Base-by-base conservation (phyloP, 1,140 invertebrate species). In the Vanessa tameamea region DNA sequence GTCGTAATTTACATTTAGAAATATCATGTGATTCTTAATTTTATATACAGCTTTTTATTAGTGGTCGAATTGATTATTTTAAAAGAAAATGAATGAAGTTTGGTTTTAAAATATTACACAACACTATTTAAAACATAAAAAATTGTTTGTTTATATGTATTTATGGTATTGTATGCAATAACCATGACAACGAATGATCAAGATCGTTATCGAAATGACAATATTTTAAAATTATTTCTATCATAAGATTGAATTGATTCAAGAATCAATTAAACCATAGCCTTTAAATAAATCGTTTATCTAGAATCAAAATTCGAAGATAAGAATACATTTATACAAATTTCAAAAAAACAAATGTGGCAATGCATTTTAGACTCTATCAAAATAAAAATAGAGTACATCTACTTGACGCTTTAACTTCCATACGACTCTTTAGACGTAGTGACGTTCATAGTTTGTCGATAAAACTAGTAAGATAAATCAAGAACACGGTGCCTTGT, bases 231-330 rank as follows among this genome's bases (percentile, higher is more conserved):
- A 57, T 57, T 16, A 50, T 50, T 50, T 6, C 11, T n/a, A 7
- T 50, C 12, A 57, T 57, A 8, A 57, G 53, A 26, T 57, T 20
- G 20, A 57, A 57, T 57, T 4, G 53, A 23, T 23, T 23, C 53
- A 37, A 61, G 14, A 61, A 37, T 12, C 14, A 61, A 61, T 31
- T 61, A 64, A 78, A 65, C 61, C 55, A 43, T 57, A 47, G 31
- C 26, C 31, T 37, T 61, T 14, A 23, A 12, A 3, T 37, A 31
- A 7, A 37, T 15, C 15, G 26, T 61, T 37, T 61, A 88, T 90
- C 88, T 86, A 31, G 73, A 85, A 88, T 88, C 87, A 84, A 83
- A 84, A 85, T 88, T 84, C 82, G 81, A 85, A 78, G 87, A 87
- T 87, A 89, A 85, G 81, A 79, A 26, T 64, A 70, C 71, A 75